Evolutionary conservation across 2,888 invertebrate genomes (phyloP), one percentile per base, ranked within the genome.

Genomic region (Diadegma fenestrale): DNA sequence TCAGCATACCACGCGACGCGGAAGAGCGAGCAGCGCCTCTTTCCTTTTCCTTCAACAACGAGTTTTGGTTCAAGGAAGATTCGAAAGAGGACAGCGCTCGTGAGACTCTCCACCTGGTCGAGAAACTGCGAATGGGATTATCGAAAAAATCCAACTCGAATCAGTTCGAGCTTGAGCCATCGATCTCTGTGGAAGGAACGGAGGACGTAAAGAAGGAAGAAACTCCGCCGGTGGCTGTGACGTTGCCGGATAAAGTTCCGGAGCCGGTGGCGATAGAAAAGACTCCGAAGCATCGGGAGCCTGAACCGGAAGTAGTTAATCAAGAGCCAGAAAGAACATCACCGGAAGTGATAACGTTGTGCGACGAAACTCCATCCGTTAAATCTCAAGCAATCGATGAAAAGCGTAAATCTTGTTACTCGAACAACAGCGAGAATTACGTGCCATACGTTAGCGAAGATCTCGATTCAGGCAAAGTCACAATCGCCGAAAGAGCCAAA

Each of bases 21-120:
- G 96, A 96, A 82, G 96, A 96, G 89, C 96, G 96, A 90, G 93
- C 92, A 1, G 93, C 94, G 0, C 95, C 96, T 0, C 92, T 95
- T 14, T 94, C 95, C 0, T 97, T 97, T 92, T 95, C 95, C 7
- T 96, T 96, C 82, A 96, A 95, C 87, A 95, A 95, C 64, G 96
- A 96, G 87, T 95, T 96, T 90, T 94, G 97, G 87, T 96, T 97
- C 91, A 96, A 97, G 91, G 97, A 97, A 91, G 97, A 97, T 91
- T 96, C 97, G 2, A 97, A 97, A 91, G 98, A 98, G 92, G 97
- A 97, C 90, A 97, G 97, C 89, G 97, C 97, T 0, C 95, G 97
- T 86, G 98, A 97, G 92, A 98, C 98, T 0, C 94, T 97, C 84
- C 97, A 97, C 94, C 95, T 98, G 41, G 97, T 98, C 5, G 97